Base-by-base conservation (phyloP, 1,140 invertebrate species). In the Drosophila funebris region DNA sequence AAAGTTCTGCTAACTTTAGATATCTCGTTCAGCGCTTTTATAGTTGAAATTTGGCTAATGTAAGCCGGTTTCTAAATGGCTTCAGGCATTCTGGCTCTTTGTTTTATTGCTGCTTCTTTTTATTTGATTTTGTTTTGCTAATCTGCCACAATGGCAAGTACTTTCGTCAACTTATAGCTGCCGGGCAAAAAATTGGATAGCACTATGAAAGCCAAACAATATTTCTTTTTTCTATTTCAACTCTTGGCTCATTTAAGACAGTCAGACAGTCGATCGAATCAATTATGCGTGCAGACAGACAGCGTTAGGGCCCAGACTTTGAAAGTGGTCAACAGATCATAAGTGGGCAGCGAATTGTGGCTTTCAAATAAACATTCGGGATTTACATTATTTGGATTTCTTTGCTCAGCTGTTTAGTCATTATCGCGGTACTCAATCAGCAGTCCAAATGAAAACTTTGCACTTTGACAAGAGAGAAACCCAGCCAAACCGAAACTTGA, bases 361-460 rank as follows among this genome's bases (percentile, higher is more conserved):
- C 14, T 43, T 57, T 24, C 14, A 52, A 11, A 52, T 31, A 52
- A 31, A 44, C n/a, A n/a, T n/a, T 22, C 24, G 36, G 36, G 46
- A 54, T 41, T 63, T 57, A 37, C 43, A 62, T 41, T 71, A 56
- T 62, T 33, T 57, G n/a, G n/a, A 53, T 57, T 36, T 14, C 22
- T 50, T 50, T 54, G 33, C 18, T 8, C 36, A 36, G 63, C 58
- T 71, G 79, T 62, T 78, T 79, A 78, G 53, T 84, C 75, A 82
- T 82, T 83, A 83, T 83, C 79, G 67, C 80, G 36, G 39, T 53
- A 76, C 79, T 84, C 80, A 71, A 83, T 83, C 79, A 76, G 62
- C 71, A 54, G 60, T 61, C 73, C 36, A 53, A 75, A 75, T 64
- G 52, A 71, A 79, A 83, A 83, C 80, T 83, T 83, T 84, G 76